phyloP scores from a whole-genome alignment of 2,888 invertebrate genomes.

The Mayetiola destructor region DNA sequence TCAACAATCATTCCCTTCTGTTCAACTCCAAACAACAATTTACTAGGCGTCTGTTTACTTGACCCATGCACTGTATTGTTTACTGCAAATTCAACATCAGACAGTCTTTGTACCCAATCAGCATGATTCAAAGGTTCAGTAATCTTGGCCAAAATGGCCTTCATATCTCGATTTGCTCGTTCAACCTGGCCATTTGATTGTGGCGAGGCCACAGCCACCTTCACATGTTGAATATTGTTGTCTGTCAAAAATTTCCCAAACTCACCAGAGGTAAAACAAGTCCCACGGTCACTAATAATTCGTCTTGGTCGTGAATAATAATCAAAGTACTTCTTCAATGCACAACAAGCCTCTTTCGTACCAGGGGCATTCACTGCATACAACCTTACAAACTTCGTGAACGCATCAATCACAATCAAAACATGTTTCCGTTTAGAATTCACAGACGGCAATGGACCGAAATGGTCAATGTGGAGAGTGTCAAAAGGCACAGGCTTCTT shows the following conservation, averaged over 20 bases:
- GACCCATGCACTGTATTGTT: slow-evolving; percentile 21
- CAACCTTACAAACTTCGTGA: background rate
- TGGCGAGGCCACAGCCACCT: slow-evolving; percentile 15
- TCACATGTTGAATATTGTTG: slow-evolving; percentile 16
- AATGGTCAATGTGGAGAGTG: background rate
- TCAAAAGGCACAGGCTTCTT: background rate
- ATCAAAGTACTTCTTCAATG: background rate
- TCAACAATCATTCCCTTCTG: slow-evolving; percentile 22
- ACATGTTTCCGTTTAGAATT: background rate
- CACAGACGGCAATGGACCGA: background rate
- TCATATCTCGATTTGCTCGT: slow-evolving; percentile 8
- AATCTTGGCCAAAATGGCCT: slow-evolving; percentile 5
- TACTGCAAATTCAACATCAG: slow-evolving; percentile 14
- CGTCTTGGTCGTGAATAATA: background rate
- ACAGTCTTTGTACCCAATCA: background rate
- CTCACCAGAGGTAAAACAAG: slow-evolving; percentile 19
- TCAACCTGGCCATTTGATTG: slow-evolving; percentile 14
- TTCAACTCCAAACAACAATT: slow-evolving; percentile 23
- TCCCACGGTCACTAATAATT: slow-evolving; percentile 20
- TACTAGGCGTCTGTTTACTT: slow-evolving; percentile 23
- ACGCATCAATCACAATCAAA: background rate
- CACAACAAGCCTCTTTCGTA: background rate
- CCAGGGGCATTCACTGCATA: background rate
- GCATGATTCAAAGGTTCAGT: background rate
- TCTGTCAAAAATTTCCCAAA: slow-evolving; percentile 19